Conservation (phyloP, 1,140 invertebrate genomes). For the Diorhabda elongata region DNA sequence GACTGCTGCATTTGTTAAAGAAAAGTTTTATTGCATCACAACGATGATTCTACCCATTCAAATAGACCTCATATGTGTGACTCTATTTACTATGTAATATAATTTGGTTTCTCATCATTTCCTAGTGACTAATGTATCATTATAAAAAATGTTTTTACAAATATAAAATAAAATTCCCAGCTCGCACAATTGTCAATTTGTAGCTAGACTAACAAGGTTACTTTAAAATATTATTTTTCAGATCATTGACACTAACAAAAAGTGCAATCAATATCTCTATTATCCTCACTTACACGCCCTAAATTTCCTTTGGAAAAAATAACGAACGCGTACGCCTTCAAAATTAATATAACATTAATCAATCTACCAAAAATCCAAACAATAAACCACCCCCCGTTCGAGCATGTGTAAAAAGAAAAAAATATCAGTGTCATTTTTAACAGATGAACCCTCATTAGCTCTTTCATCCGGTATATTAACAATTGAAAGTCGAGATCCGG, state of each 20-base stretch:
- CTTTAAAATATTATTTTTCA: too few species aligned
- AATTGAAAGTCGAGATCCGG: constrained; percentile 32
- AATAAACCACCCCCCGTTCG: constrained; percentile 28
- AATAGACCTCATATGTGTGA: too few species aligned
- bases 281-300: constrained; percentile 25
- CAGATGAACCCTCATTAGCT: constrained; percentile 40
- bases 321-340: constrained; percentile 27
- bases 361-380: constrained; percentile 31
- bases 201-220: too few species aligned
- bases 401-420: constrained; percentile 33
- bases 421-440: constrained; percentile 39
- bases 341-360: constrained; percentile 41
- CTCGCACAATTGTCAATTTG: too few species aligned
- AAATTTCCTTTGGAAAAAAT: constrained; percentile 28
- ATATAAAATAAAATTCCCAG: too few species aligned
- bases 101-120: too few species aligned
- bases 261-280: neutral
- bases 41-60: too few species aligned
- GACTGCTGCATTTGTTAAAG: too few species aligned
- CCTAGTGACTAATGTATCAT: too few species aligned
- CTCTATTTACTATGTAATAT: too few species aligned
- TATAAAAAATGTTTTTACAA: too few species aligned
- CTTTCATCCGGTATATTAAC: constrained; percentile 34
- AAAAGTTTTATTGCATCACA: too few species aligned
- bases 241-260: neutral